A percentile compares a stretch with the other conserved stretches of the same genome.
These are phyloP conservation scores for Lanius collurio DNA, from an alignment of 2,113 vertebrate genomes.

Conservation along the genomic window DNA sequence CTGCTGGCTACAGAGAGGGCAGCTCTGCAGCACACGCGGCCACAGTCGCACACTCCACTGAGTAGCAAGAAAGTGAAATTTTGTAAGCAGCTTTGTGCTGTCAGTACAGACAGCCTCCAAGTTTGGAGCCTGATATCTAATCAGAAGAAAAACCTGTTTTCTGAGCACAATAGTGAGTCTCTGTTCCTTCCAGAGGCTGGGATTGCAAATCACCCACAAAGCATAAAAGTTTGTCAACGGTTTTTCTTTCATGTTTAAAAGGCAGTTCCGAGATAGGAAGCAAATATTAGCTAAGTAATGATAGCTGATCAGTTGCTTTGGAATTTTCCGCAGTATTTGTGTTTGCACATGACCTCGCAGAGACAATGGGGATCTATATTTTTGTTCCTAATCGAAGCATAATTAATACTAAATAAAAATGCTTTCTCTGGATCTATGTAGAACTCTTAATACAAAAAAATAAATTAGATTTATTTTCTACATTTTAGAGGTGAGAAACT, in stretches of 20 bases:
- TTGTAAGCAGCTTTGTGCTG: neutral
- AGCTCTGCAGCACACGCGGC: neutral
- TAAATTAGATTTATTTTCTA: neutral
- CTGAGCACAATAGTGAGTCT: neutral
- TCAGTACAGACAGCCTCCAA: neutral
- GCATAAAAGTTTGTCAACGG: neutral
- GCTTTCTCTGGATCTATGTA: neutral
- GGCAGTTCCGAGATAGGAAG: neutral
- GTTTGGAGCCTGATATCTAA: neutral
- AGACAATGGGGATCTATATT: neutral
- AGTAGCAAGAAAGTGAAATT: neutral
- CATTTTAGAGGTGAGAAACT: neutral
- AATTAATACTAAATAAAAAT: neutral
- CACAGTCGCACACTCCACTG: rapidly evolving
- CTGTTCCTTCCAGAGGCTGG: neutral
- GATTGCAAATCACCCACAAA: neutral
- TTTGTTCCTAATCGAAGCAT: neutral
- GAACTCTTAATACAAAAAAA: neutral
- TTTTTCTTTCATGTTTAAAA: neutral
- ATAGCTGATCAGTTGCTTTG: neutral
- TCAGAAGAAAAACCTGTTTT: neutral
- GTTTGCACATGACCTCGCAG: neutral
- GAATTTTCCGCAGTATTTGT: neutral
- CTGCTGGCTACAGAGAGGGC: neutral
- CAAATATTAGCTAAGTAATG: slow-evolving; percentile 45